Base-by-base conservation (phyloP, 2,888 invertebrate species). In the Stenchaetothrips biformis region DNA sequence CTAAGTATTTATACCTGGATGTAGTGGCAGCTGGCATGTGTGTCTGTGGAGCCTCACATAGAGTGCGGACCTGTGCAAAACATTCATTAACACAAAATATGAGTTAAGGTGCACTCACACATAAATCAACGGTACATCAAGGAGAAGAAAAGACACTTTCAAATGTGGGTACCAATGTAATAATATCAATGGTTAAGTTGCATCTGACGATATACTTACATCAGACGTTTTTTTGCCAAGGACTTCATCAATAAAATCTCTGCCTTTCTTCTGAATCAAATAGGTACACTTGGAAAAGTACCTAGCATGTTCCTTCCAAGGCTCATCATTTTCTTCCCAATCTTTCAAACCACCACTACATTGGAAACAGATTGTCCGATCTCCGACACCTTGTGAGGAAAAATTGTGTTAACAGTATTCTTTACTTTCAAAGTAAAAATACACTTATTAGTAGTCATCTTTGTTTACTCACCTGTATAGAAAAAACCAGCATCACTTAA, bases 401-500 rank as follows among this genome's bases (percentile, higher is more conserved):
- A 37, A 1, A 77, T 18, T 16, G 25, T 21, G n/a, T 25, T 59
- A 53, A 27, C 16, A 21, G n/a, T 18, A 7, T 6, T 77, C 4
- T 77, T 37, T 18, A 2, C 25, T 18, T 18, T 16, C 7, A 53
- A n/a, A 79, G 59, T 21, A 49, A 0, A 78, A 27, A 53, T 77
- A 79, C 8, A 25, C 48, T 79, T 4, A 47, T 62, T 59, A 2
- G 37, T 37, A 37, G 1, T 2, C 37, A 37, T 37, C 37, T 4
- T 37, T 37, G 37, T 37, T 37, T 2, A 37, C 37, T 37, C 84
- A 83, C 96, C 97, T 13, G 94, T 94, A 85, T 97, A 97, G 86
- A 93, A 97, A 87, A 98, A 97, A 53, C 98, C 98, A 67, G 97
- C 97, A 83, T 94, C 93, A 16, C 95, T 94, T 80, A 98, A 88